Evolutionary conservation across 37 sponge, comb jelly and placozoan species (phyloP), one percentile per base, ranked within the genome.

Genomic region (Oscarella lobularis): DNA sequence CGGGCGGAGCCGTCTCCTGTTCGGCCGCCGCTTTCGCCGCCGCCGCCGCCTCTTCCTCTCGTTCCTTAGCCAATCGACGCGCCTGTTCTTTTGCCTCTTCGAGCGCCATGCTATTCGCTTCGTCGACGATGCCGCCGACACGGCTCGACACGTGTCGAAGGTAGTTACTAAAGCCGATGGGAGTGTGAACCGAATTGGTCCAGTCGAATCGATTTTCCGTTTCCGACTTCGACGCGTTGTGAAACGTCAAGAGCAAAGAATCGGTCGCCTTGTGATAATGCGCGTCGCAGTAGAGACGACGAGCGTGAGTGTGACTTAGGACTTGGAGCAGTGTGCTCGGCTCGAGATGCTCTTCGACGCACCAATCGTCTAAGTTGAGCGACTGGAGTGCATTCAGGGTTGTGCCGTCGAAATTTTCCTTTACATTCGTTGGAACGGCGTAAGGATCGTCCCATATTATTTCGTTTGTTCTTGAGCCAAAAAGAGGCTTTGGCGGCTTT

Each of bases 151-250:
- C 66, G 39, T 84, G 55, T 32, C 75, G 34, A 4, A 90, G 79
- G 60, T 81, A 90, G 38, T 90, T 84, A 67, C 78, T 77, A 70
- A 90, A 90, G 6, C 91, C 91, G n/a, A 90, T 82, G 37, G 66
- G 66, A 0, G 85, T 81, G 67, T 87, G 91, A 2, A 73, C 34
- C 4, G 80, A 79, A 35, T 80, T 74, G 20, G 36, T 36, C 79
- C 82, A 84, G 20, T 32, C 65, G 74, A 75, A 84, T 4, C 38
- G 66, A 39, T 80, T 66, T 2, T 78, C 31, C 1, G 77, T 76
- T 37, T 73, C 27, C 2, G 66, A 77, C 66, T 78, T 77, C 80
- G 48, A 82, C 6, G 86, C 85, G 78, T 73, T 74, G 69, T 87
- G 85, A 35, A 74, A 35, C 3, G 78, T 88, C 31, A 85, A 27